These are phyloP conservation scores for Dorcus parallelipipedus DNA, from an alignment of 2,888 invertebrate species.

Conservation along the genomic window DNA sequence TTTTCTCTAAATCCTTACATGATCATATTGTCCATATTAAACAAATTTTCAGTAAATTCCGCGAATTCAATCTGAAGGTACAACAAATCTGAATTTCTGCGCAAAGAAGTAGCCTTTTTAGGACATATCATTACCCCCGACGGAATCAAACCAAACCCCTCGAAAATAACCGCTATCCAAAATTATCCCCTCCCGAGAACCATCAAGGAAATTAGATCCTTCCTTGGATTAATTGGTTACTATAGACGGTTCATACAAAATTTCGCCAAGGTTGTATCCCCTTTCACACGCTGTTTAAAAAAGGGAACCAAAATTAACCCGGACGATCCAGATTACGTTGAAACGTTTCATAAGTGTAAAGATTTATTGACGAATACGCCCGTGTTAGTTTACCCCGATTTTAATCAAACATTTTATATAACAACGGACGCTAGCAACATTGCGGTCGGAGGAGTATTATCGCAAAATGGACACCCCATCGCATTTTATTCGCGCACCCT, in stretches of 20 bases:
- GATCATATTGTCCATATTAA: conserved; percentile 13
- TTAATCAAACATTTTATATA: conserved; percentile 14
- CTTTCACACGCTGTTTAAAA: neutral
- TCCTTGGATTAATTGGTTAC: too few relatives aligned
- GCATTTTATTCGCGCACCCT: neutral
- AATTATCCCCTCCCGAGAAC: conserved; percentile 15
- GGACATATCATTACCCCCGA: neutral
- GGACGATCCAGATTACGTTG: conserved; percentile 3
- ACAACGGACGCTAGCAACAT: conserved; percentile 18
- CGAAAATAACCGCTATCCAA: conserved; percentile 6
- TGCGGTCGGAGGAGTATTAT: conserved; percentile 22
- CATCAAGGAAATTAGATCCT: too few relatives aligned
- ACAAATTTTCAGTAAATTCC: conserved; percentile 11
- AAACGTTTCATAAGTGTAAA: conserved; percentile 12
- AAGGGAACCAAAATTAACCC: conserved; percentile 1
- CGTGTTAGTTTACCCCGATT: conserved; percentile 11
- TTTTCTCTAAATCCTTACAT: conserved; percentile 10
- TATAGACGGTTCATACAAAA: too few relatives aligned
- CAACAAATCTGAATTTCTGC: conserved; percentile 8
- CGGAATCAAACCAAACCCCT: conserved; percentile 11
- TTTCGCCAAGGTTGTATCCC: conserved; percentile 7
- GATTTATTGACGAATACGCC: conserved; percentile 17
- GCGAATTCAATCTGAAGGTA: conserved; percentile 11
- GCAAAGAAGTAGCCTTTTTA: conserved; percentile 11
- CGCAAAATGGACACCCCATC: conserved; percentile 23